Evolutionary conservation across 2,888 invertebrate species (phyloP), one percentile per base, ranked within the genome.

Genomic region (Platerodrilus igneus): DNA sequence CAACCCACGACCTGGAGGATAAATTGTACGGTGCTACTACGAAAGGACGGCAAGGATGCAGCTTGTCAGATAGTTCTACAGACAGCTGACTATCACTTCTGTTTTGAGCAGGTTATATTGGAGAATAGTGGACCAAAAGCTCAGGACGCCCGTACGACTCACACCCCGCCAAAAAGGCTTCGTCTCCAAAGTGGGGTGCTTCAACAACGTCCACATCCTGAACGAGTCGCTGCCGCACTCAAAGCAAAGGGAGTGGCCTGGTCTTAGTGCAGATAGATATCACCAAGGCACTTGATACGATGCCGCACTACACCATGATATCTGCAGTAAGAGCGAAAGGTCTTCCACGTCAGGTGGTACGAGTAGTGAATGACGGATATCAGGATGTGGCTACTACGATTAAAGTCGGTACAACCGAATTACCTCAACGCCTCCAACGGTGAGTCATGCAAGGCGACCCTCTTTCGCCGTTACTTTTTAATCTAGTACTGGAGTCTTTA

Each of bases 381-480:
- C 38, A 45, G n/a, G 53, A 58, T 38, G 53, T 60, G 18, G 47
- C 54, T n/a, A 61, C 62, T 2, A 42, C 32, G 34, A 41, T 62
- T 36, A 52, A 51, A 15, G 45, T 47, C 2, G 47, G 41, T 8
- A 45, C 43, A 4, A 34, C 5, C 5, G 5, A 6, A 8, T 23
- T 51, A 6, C 32, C 41, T 10, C 44, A 59, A 4, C 21, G 35
- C 5, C 52, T 59, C 50, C 53, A 55, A 46, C 51, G 63, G 25
- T 66, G 67, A 45, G 68, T 68, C 6, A 60, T 64, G 22, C 69
- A 69, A 48, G 58, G 58, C 17, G 60, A 68, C 46, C 65, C 67
- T 9, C 25, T 23, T 8, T n/a, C n/a, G 5, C 25, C 25, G 7
- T 9, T 23, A 5, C 10, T 23, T 8, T 69, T 70, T 31, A 68